These are phyloP conservation scores for Tamias sibiricus DNA, from an alignment of 2,113 vertebrate genomes.

Conservation along the genomic window DNA sequence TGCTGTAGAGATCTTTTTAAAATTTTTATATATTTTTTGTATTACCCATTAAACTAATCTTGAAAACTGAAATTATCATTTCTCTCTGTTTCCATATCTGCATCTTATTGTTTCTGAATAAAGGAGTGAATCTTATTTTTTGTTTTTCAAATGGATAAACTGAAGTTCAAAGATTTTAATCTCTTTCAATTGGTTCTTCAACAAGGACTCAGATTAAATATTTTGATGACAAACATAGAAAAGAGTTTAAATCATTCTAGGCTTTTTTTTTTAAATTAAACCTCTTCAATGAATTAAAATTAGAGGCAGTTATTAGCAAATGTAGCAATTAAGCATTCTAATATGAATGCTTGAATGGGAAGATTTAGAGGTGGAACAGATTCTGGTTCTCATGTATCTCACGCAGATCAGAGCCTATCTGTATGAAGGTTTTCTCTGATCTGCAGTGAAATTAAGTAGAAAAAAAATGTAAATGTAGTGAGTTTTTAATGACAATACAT, in stretches of 20 bases:
- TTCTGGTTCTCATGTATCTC: background rate
- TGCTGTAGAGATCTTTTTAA: background rate
- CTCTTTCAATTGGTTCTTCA: background rate
- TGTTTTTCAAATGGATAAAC: background rate
- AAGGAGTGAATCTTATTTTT: background rate
- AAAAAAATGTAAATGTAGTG: background rate
- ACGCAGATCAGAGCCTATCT: background rate
- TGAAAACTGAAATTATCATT: background rate
- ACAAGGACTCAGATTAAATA: background rate
- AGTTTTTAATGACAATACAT: background rate
- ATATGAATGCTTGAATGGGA: background rate
- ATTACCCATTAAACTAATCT: background rate
- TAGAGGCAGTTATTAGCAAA: background rate
- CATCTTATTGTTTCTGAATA: background rate
- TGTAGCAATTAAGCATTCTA: too few species aligned
- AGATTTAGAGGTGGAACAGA: background rate
- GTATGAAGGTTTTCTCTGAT: background rate
- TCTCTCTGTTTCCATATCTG: background rate
- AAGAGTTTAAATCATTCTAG: background rate
- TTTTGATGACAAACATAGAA: background rate
- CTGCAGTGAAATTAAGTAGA: background rate
- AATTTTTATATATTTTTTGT: background rate
- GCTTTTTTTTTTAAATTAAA: background rate
- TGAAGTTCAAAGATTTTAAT: background rate
- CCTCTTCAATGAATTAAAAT: background rate